Evolutionary conservation across 1,140 invertebrate species (phyloP).

Genomic region (Zaprionus inermis): DNA sequence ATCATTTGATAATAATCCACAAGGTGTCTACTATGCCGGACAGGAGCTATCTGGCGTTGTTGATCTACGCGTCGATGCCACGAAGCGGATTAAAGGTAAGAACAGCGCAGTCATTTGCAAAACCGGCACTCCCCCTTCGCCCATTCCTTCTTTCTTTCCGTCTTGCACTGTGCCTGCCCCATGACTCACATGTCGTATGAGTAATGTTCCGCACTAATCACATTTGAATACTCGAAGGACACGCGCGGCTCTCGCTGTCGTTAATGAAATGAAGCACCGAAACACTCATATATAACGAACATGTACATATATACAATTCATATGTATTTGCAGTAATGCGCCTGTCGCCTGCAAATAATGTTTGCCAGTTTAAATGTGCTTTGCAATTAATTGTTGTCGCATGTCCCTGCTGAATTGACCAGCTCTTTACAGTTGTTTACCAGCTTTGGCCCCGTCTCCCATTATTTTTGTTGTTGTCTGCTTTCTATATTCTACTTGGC

Average conservation of each 20-base stretch:
- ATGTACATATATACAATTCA: neutral
- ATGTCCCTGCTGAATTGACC: constrained; percentile 43
- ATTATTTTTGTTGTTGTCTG: constrained; percentile 21
- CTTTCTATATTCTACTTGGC: constrained; percentile 7
- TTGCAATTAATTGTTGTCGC: constrained; percentile 62
- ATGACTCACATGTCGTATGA: constrained; percentile 67
- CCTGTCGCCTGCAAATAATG: constrained; percentile 20
- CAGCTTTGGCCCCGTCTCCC: neutral
- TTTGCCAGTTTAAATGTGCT: constrained; percentile 50
- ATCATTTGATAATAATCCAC: constrained; percentile 85
- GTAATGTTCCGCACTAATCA: constrained; percentile 42
- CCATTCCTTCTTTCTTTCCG: neutral
- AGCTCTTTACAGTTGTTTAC: constrained; percentile 42
- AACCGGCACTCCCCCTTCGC: neutral
- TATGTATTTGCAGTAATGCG: constrained; percentile 26
- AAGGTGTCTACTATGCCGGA: constrained; percentile 85
- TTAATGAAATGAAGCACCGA: constrained; percentile 46
- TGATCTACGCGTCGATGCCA: constrained; percentile 81
- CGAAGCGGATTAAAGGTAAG: constrained; percentile 81
- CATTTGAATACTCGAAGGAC: constrained; percentile 56
- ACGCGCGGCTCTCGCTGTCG: constrained; percentile 27
- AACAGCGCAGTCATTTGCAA: constrained; percentile 2
- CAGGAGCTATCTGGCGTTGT: constrained; percentile 85
- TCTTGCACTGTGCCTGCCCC: neutral
- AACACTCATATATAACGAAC: neutral